Base-by-base conservation (phyloP, 2,888 invertebrate species). In the Nephrotoma appendiculata region DNA sequence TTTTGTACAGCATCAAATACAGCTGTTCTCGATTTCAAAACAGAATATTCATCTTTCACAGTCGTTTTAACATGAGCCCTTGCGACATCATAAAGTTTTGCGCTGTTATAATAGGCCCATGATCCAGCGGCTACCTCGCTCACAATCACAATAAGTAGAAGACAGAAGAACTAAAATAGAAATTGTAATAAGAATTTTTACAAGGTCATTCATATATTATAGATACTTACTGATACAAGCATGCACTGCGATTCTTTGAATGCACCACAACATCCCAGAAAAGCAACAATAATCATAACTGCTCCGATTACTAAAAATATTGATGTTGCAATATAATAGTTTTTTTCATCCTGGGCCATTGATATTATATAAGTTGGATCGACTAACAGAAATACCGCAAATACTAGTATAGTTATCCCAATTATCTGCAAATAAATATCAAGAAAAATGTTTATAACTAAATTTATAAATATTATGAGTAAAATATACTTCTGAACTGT, bases 251-350 rank as follows among this genome's bases (percentile, higher is more conserved):
- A 96, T 91, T 96, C 95, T 89, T 94, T 94, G 88, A 95, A 93
- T 6, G 97, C 96, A 48, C 97, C 97, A 90, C 95, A 96, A 90
- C 97, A 97, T 87, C 97, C 97, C 85, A 97, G 93, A 91, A 96
- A 95, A 15, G 96, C 95, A 42, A 96, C 94, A 83, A 96, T 90
- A 87, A 96, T 93, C 91, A 97, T 94, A 86, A 96, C 91, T 57
- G 94, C 91, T 6, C 97, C 97, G 87, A 95, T 94, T 42, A 93
- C 93, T 87, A 97, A 92, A 87, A 97, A 93, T 86, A 96, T 93
- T 89, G 95, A 95, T 31, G 95, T 93, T 12, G 95, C 95, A 85
- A 94, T 94, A 90, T 94, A 93, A 89, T 94, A 95, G 89, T 94
- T 93, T 87, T 92, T 92, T 88, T 93, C 92, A 89, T 94, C 93